Evolutionary conservation across 2,888 invertebrate species (phyloP), one percentile per base, ranked within the genome.

Genomic region (Amiota mariae): DNA sequence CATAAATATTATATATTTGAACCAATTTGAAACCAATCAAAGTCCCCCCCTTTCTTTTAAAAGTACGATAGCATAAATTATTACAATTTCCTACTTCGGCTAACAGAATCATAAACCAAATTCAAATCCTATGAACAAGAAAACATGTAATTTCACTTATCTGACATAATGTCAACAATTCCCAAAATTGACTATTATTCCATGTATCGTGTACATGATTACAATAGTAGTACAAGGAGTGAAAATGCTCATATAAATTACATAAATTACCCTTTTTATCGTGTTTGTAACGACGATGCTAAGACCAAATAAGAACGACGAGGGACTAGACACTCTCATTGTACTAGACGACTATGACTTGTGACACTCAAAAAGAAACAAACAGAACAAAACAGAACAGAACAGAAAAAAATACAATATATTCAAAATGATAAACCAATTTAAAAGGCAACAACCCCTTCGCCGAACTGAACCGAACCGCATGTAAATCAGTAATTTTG

Each of bases 131-230:
- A 77, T 75, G 76, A 81, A 78, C 77, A 82, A 82, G 78, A 80
- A 75, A 80, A 86, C 85, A 84, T 80, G 83, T 82, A 84, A 84
- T 85, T 85, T 78, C 80, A 83, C 85, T 85, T 85, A 83, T 85
- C 84, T 83, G 78, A 80, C 85, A 81, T 81, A 83, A 84, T 85
- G 83, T 83, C 84, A 80, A 76, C 79, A 79, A 79, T 80, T 80
- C 73, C 36, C 70, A 75, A 79, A 80, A 75, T 73, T 79, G 79
- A 76, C 70, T 77, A 59, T 63, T 36, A 24, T 36, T 36, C 6
- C 36, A 36, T 36, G 36, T 36, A 36, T 36, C 36, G 36, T 36
- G 36, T 51, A 68, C 48, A 64, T 63, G 49, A 51, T 75, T 75
- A 59, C 68, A 63, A 74, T 73, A 76, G 72, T 74, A 73, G 72